These are phyloP conservation scores for Apodemia zela DNA, from an alignment of 2,888 invertebrate species.

Conservation along the genomic window DNA sequence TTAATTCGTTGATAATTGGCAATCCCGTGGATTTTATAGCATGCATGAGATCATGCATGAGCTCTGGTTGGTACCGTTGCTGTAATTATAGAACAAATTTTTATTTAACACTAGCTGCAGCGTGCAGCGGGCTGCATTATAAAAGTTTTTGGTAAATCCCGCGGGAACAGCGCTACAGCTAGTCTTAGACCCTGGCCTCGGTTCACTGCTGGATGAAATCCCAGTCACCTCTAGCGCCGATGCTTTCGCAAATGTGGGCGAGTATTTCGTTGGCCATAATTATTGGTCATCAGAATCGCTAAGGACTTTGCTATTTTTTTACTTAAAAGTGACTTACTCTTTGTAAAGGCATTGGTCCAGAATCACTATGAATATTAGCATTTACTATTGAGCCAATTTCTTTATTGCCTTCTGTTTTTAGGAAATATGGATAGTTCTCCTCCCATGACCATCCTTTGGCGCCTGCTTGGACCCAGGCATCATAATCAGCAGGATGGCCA, in stretches of 20 bases:
- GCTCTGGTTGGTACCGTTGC: conserved; percentile 1
- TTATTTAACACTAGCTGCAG: neutral
- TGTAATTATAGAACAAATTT: neutral
- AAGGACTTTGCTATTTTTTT: no score
- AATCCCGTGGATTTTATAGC: neutral
- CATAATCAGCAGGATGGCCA: conserved; percentile 85
- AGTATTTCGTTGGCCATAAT: no score
- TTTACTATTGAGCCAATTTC: neutral
- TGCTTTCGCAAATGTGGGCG: neutral
- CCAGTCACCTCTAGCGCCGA: neutral
- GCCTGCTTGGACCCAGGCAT: conserved; percentile 84
- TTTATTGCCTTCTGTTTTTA: neutral
- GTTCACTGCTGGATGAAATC: neutral
- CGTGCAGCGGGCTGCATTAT: no score
- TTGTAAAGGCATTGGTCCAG: conserved; percentile 1
- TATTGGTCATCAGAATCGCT: no score
- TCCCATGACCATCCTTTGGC: conserved; percentile 87
- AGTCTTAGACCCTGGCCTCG: neutral
- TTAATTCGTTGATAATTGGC: conserved; percentile 1
- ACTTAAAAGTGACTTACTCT: neutral
- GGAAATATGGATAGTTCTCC: neutral
- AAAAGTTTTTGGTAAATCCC: no score
- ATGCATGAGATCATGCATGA: neutral
- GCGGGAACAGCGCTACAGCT: no score
- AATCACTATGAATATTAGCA: neutral